Evolutionary conservation across 2,888 invertebrate genomes (phyloP), one percentile per base, ranked within the genome.

Genomic region (Lepidocyrtinus sp.): DNA sequence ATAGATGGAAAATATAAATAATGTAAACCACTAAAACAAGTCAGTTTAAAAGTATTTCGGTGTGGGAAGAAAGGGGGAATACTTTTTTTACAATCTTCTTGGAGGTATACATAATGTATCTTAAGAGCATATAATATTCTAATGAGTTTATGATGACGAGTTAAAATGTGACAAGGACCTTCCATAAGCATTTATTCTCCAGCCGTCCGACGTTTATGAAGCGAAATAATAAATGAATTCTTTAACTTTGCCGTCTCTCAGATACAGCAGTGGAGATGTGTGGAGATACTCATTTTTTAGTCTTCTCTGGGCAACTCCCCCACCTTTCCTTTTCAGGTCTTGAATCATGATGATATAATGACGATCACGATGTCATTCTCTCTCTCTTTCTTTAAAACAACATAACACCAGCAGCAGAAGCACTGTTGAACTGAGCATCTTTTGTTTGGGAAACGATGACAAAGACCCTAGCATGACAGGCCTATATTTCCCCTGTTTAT

Each of bases 81-180:
- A 12, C 17, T 55, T 55, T 12, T 55, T 55, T 55, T n/a, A n/a
- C n/a, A n/a, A n/a, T n/a, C 55, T 55, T 55, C 17, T 9, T 55
- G 55, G 55, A 55, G 55, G 55, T 55, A 55, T n/a, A 17, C 55
- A 55, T 55, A 55, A 55, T 55, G 17, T 2, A 55, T 55, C 55
- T 17, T 17, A 55, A n/a, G 17, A 55, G 55, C 55, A 55, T 67
- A 80, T 74, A 46, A 70, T 71, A 71, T 75, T 80, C 74, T 80
- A 80, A 80, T 80, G 80, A 80, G 80, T 74, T 80, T 80, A 80
- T 80, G 80, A 75, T 80, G 80, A 80, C 80, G 74, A 80, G 67
- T n/a, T 62, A 27, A 50, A 75, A 75, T 68, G 62, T 62, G 24
- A 62, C 62, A 62, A 62, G 62, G 22, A 22, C n/a, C 62, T 62